A percentile compares a stretch with the other conserved stretches of the same genome.
Evolutionary conservation across 2,888 invertebrate genomes (phyloP).

Genomic region (Autographa pulchrina): DNA sequence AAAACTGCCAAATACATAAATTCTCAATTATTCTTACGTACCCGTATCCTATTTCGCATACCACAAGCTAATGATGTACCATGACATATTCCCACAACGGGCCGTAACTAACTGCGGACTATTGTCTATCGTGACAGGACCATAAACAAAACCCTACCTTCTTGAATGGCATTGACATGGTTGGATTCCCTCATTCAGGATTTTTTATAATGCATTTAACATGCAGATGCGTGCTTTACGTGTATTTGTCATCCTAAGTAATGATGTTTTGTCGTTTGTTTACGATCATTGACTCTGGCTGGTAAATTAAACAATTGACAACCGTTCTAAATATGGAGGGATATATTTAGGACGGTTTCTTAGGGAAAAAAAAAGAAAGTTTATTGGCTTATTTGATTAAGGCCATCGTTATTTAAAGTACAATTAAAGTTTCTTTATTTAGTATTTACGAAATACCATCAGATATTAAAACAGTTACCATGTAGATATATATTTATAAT

Average conservation of each 20-base stretch:
- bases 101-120: conserved; percentile 1
- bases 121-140: conserved; percentile 9
- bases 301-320: background rate
- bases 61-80: background rate
- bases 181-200: conserved; percentile 34
- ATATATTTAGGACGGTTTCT: no score
- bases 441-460: no score
- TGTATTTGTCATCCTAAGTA: conserved; percentile 18
- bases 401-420: no score
- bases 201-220: conserved; percentile 41
- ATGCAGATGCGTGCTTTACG: conserved; percentile 28
- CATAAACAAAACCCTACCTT: conserved; percentile 23
- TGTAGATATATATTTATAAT: no score
- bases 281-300: background rate
- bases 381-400: no score
- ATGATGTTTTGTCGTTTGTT: background rate
- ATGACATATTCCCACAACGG: background rate
- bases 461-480: no score
- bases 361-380: background rate
- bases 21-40: background rate
- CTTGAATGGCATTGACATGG: conserved; percentile 30
- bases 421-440: no score
- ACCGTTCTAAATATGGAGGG: background rate
- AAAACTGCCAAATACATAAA: background rate
- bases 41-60: background rate